phyloP scores from a whole-genome alignment of 2,888 invertebrate genomes.

The Ormyrus nitidulus region DNA sequence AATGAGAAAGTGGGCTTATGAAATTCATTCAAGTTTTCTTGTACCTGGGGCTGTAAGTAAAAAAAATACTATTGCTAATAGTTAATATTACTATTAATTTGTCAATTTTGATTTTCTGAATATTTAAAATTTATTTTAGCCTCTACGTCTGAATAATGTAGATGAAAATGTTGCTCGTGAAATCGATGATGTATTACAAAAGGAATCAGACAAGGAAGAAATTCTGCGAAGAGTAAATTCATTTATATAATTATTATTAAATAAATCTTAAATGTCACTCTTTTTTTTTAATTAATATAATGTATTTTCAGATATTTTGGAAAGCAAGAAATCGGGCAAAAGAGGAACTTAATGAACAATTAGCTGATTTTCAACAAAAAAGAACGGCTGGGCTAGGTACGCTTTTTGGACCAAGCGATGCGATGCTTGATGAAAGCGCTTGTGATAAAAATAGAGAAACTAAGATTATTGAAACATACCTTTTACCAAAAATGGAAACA shows the following conservation, averaged over 20 bases:
- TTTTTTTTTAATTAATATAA: slow-evolving; percentile 11
- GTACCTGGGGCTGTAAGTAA: slow-evolving; percentile 89
- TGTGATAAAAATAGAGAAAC: slow-evolving; percentile 87
- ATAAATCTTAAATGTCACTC: background rate
- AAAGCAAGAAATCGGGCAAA: slow-evolving; percentile 91
- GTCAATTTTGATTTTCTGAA: slow-evolving; percentile 3
- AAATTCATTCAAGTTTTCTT: slow-evolving; percentile 97
- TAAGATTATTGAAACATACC: slow-evolving; percentile 84
- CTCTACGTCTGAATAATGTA: slow-evolving; percentile 85
- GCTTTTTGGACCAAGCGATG: slow-evolving; percentile 92
- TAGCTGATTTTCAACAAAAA: slow-evolving; percentile 92
- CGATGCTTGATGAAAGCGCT: slow-evolving; percentile 86
- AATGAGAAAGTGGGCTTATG: slow-evolving; percentile 98
- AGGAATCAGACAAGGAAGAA: slow-evolving; percentile 93
- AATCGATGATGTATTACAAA: slow-evolving; percentile 90
- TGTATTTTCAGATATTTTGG: slow-evolving; percentile 81
- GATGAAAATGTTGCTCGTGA: slow-evolving; percentile 93
- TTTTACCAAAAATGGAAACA: slow-evolving; percentile 84
- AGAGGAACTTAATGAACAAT: slow-evolving; percentile 86
- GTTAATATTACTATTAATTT: slow-evolving; percentile 48
- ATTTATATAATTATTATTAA: slow-evolving; percentile 4
- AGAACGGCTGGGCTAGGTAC: slow-evolving; percentile 92
- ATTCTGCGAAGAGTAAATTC: slow-evolving; percentile 84
- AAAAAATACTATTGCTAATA: background rate
- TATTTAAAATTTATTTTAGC: slow-evolving; percentile 77